Evolutionary conservation across 2,888 invertebrate genomes (phyloP), one percentile per base, ranked within the genome.

Genomic region (Sipunculus nudus): DNA sequence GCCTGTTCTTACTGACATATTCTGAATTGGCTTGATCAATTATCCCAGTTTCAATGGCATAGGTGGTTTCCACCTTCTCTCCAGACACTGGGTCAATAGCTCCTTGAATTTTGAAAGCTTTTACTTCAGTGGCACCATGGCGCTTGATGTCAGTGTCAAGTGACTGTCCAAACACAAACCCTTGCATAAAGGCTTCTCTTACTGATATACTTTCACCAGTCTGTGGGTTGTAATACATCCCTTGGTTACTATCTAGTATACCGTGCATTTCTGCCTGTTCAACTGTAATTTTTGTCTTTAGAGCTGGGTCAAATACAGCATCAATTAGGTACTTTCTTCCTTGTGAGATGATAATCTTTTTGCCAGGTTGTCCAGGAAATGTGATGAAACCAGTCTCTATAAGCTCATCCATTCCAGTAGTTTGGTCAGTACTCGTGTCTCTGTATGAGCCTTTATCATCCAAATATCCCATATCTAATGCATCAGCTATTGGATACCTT

Each of bases 21-120:
- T 89, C 84, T 3, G 84, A 84, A 59, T 80, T 80, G 31, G 83
- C 78, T 49, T 81, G 75, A 84, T 94, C 92, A 68, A 94, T 88
- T 28, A 84, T 81, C 13, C 92, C 92, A 54, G 90, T 88, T 63
- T 89, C 88, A 1, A 95, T 88, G 16, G 85, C 85, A 58, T 83
- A 78, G 49, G 74, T 75, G 3, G 91, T 88, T 78, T 95, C 92
- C 63, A 95, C 84, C 66, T 94, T 87, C 82, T 93, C 90, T 8
- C 95, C 96, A 28, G 92, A 91, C 83, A 90, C 90, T 0, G 96
- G 92, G 81, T 98, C 94, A 54, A 98, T 88, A 75, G 92, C 88
- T 74, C 92, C 92, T 74, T 90, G 89, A 73, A 83, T 78, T 19
- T 93, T 90, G 43, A 57, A 41, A 31, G 95, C 92, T 81, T 94